Percentiles rank a stretch among this genome's conserved stretches.
phyloP scores from a whole-genome alignment of 2,113 vertebrate genomes.

The Ochotona princeps region DNA sequence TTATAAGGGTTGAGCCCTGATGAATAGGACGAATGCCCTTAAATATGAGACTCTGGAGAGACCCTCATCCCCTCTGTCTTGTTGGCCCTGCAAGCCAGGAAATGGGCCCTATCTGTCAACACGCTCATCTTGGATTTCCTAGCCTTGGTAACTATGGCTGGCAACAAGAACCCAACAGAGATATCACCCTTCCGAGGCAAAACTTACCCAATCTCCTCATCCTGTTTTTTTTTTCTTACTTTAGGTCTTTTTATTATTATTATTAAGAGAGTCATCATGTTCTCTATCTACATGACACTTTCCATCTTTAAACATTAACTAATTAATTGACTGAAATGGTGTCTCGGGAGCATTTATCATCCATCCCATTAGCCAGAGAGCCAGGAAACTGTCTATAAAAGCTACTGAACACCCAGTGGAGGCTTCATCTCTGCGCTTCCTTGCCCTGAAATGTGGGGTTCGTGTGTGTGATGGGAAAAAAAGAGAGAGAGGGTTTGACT shows the following conservation, averaged over 20 bases:
- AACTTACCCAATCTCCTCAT: not conserved
- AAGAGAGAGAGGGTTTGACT: conserved; percentile 66
- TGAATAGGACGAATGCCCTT: not conserved
- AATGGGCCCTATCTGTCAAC: not conserved
- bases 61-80: not conserved
- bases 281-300: conserved; percentile 70
- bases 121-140: not conserved
- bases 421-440: conserved; percentile 45
- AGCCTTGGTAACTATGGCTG: too few species aligned
- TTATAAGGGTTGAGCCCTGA: not conserved
- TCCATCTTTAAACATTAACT: conserved; percentile 81
- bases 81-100: not conserved
- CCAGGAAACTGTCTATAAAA: conserved; percentile 55
- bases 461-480: not conserved
- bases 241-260: conserved; percentile 52
- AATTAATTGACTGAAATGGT: conserved; percentile 80
- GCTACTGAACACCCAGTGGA: not conserved
- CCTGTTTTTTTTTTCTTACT: not conserved
- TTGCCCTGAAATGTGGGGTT: conserved; percentile 37
- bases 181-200: not conserved
- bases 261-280: conserved; percentile 64
- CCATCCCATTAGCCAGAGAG: conserved; percentile 62
- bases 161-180: not conserved
- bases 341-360: conserved; percentile 75
- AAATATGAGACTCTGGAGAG: not conserved